Conservation (phyloP, 2,888 invertebrate species). For the Cacoxenus indagator region DNA sequence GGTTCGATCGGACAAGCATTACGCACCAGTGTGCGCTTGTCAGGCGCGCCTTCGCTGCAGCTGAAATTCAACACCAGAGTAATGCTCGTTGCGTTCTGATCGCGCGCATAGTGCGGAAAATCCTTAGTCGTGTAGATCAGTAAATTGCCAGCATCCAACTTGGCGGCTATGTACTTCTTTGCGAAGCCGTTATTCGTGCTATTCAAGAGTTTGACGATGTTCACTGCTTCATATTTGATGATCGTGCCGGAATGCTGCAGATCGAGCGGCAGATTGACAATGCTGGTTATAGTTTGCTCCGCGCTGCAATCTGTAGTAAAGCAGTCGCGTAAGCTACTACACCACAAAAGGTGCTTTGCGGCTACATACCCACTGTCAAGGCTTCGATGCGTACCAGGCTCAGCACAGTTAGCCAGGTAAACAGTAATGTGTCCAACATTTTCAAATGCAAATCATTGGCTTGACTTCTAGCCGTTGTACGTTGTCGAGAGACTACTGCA, state of each 20-base stretch:
- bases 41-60: conserved; percentile 37
- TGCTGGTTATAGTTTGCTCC: neutral
- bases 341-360: neutral
- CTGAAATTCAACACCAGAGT: conserved; percentile 38
- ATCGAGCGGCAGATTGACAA: conserved; percentile 27
- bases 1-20: neutral
- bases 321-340: neutral
- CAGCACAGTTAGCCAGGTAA: conserved; percentile 27
- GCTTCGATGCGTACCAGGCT: conserved; percentile 75
- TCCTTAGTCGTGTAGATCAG: conserved; percentile 45
- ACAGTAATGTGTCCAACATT: neutral
- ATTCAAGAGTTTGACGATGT: conserved; percentile 35
- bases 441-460: neutral
- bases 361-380: conserved; percentile 71
- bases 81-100: conserved; percentile 42
- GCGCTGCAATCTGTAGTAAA: neutral
- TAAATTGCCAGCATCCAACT: conserved; percentile 37
- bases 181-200: conserved; percentile 42
- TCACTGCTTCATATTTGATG: conserved; percentile 38
- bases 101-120: conserved; percentile 44
- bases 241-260: conserved; percentile 35
- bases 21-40: conserved; percentile 37
- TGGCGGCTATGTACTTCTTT: conserved; percentile 48
- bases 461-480: neutral
- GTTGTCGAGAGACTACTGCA: neutral